Evolutionary conservation across 1,140 invertebrate species (phyloP).

Genomic region (Drosophila aff.): DNA sequence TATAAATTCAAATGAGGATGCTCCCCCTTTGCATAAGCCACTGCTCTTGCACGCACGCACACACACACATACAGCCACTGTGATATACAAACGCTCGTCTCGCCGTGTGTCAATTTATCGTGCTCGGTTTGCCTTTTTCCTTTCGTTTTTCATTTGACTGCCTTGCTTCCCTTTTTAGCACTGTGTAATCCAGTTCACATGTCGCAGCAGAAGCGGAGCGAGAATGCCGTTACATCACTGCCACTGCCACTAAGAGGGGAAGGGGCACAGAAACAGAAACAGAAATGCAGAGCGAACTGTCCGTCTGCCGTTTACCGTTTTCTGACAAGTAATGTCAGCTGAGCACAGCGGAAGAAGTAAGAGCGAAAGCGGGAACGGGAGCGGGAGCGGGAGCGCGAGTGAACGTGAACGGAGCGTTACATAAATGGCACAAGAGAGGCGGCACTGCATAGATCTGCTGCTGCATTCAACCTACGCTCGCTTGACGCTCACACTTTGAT

Average conservation of each 20-base stretch:
- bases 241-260: neutral
- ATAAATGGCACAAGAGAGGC: conserved; percentile 8
- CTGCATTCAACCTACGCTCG: conserved; percentile 10
- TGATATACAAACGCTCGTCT: conserved; percentile 3
- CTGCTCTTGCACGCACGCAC: neutral
- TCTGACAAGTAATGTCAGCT: conserved; percentile 14
- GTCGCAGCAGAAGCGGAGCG: conserved; percentile 9
- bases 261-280: neutral
- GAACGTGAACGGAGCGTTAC: conserved; percentile 10
- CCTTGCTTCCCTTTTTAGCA: conserved; percentile 16
- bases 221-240: conserved; percentile 37
- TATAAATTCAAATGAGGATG: neutral
- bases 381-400: neutral
- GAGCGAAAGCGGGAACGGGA: neutral
- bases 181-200: conserved; percentile 29
- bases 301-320: conserved; percentile 8
- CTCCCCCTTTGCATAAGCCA: neutral
- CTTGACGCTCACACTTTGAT: conserved; percentile 7
- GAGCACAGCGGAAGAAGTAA: conserved; percentile 9
- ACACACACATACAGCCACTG: neutral
- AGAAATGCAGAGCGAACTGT: conserved; percentile 4
- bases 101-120: conserved; percentile 10
- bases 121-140: conserved; percentile 7
- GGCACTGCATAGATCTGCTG: conserved; percentile 1
- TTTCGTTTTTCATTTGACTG: conserved; percentile 16